Percentiles rank a stretch among this genome's conserved stretches.
phyloP scores from a whole-genome alignment of 2,888 invertebrate species.

The Trilocha varians region DNA sequence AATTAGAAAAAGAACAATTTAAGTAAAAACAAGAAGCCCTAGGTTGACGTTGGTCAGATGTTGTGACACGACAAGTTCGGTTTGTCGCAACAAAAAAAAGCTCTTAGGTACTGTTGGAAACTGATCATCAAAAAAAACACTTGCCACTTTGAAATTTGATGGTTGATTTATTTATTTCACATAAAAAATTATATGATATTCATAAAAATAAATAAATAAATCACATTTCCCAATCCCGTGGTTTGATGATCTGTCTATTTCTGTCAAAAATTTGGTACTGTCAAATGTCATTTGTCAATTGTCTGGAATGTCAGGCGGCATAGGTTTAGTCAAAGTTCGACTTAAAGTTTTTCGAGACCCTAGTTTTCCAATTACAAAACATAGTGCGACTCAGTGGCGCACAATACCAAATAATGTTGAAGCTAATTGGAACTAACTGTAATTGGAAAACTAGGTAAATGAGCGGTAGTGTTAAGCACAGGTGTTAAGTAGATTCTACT shows the following conservation, averaged over 20 bases:
- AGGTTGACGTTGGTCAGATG: conserved; percentile 28
- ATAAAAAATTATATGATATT: conserved; percentile 33
- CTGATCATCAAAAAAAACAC: conserved; percentile 17
- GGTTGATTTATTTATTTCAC: conserved; percentile 21
- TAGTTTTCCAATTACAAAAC: too few species aligned
- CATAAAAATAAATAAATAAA: conserved; percentile 40
- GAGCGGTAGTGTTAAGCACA: too few species aligned
- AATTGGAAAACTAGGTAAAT: too few species aligned
- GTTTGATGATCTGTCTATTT: conserved; percentile 40
- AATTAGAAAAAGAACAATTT: conserved; percentile 14
- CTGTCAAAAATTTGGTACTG: conserved; percentile 12
- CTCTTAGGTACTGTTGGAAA: too few species aligned
- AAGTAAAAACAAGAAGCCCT: conserved; percentile 27
- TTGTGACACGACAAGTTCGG: conserved; percentile 34
- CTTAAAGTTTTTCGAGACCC: too few species aligned
- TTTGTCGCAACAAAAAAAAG: too few species aligned
- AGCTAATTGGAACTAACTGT: too few species aligned
- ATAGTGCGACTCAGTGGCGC: too few species aligned
- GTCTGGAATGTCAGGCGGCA: too few species aligned
- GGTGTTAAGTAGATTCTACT: too few species aligned
- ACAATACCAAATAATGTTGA: too few species aligned
- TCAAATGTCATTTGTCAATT: background rate
- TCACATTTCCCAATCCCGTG: conserved; percentile 43
- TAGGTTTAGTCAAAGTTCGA: too few species aligned
- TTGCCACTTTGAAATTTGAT: conserved; percentile 31